phyloP scores from a whole-genome alignment of 2,888 invertebrate genomes.

The Polyploca ridens region DNA sequence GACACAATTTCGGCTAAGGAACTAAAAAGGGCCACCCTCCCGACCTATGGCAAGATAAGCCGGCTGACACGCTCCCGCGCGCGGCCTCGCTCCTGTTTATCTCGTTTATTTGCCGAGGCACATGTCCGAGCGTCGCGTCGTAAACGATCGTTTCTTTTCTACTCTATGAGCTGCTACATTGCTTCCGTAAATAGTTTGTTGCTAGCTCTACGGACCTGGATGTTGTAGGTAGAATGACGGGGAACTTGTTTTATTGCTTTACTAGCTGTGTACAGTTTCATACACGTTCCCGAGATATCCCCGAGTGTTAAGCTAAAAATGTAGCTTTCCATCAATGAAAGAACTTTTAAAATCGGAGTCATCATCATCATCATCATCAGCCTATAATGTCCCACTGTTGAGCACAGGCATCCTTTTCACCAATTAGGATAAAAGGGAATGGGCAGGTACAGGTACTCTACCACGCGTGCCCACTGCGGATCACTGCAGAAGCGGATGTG shows the following conservation, averaged over 20 bases:
- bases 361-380: too few relatives aligned
- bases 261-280: neutral
- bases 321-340: too few relatives aligned
- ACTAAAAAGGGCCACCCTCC: neutral
- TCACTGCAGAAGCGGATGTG: too few relatives aligned
- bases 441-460: too few relatives aligned
- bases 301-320: too few relatives aligned
- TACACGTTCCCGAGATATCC: too few relatives aligned
- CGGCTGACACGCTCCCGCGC: neutral
- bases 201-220: neutral
- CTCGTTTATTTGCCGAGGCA: neutral
- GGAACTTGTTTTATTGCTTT: neutral
- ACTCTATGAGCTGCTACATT: neutral
- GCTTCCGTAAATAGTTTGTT: constrained; percentile 2
- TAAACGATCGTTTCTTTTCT: constrained; percentile 1
- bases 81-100: constrained; percentile 6
- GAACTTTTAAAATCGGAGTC: too few relatives aligned
- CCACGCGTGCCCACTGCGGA: too few relatives aligned
- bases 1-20: neutral
- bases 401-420: too few relatives aligned
- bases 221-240: neutral
- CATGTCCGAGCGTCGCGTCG: neutral
- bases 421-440: too few relatives aligned
- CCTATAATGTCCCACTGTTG: too few relatives aligned
- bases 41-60: neutral